Percentiles rank a stretch among this genome's conserved stretches.
These are phyloP conservation scores for Drosophila albomicans DNA, from an alignment of 1,140 invertebrate genomes.

Conservation along the genomic window DNA sequence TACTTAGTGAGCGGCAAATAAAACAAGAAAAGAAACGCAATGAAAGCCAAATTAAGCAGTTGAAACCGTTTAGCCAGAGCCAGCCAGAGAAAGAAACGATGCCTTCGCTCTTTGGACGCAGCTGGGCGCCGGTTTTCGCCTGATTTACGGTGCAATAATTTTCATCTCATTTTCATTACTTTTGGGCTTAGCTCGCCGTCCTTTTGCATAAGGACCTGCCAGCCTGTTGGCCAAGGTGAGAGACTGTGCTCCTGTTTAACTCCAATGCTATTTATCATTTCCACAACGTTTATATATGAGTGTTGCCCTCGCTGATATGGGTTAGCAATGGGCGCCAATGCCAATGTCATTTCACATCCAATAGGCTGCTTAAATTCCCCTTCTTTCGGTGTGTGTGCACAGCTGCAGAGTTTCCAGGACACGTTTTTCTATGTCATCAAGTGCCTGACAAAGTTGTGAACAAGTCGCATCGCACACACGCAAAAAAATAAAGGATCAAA, in stretches of 20 bases:
- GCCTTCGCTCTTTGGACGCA: slow-evolving; percentile 39
- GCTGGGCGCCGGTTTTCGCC: slow-evolving; percentile 60
- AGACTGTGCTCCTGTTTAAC: slow-evolving; percentile 55
- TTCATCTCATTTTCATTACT: slow-evolving; percentile 82
- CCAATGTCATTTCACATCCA: slow-evolving; percentile 37
- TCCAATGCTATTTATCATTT: slow-evolving; percentile 74
- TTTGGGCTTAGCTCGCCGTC: slow-evolving; percentile 51
- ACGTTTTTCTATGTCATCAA: slow-evolving; percentile 31
- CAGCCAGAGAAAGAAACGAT: not conserved
- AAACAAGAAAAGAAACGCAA: slow-evolving; percentile 64
- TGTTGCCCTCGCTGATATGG: slow-evolving; percentile 22
- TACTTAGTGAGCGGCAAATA: not conserved
- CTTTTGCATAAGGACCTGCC: slow-evolving; percentile 23
- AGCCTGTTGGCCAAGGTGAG: slow-evolving; percentile 11
- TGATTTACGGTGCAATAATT: slow-evolving; percentile 83
- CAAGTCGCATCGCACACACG: slow-evolving; percentile 48
- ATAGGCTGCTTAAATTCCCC: slow-evolving; percentile 35
- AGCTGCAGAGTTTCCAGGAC: slow-evolving; percentile 62
- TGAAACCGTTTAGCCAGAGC: slow-evolving; percentile 68
- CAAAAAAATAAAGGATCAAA: slow-evolving; percentile 56
- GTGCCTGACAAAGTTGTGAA: slow-evolving; percentile 65
- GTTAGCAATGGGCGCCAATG: slow-evolving; percentile 14
- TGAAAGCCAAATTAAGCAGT: slow-evolving; percentile 83
- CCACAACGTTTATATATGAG: slow-evolving; percentile 59
- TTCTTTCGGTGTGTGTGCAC: not conserved